A percentile compares a stretch with the other conserved stretches of the same genome.
These are phyloP conservation scores for Cossypha caffra DNA, from an alignment of 2,797 vertebrate species.

Conservation along the genomic window DNA sequence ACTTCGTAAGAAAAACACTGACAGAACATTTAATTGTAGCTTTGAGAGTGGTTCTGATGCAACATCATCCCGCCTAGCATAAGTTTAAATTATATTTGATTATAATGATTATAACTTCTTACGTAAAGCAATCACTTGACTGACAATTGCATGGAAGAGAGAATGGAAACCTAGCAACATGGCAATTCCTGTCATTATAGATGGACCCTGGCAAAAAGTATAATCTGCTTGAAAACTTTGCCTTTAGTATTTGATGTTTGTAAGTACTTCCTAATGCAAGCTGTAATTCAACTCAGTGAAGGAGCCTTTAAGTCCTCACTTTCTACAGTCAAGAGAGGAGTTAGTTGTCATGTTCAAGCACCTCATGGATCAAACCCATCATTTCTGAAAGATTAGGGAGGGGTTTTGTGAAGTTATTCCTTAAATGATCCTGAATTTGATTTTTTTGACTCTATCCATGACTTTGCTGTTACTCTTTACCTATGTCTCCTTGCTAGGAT, in stretches of 20 bases:
- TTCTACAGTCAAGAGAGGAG: background rate
- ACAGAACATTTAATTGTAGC: background rate
- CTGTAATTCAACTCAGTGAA: background rate
- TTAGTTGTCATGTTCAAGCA: background rate
- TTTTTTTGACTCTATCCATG: background rate
- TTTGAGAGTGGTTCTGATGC: background rate
- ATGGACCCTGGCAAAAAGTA: background rate
- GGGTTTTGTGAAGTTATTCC: background rate
- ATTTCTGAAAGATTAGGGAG: background rate
- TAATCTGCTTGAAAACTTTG: background rate
- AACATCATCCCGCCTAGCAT: background rate
- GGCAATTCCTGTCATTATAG: background rate
- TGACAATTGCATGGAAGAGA: background rate
- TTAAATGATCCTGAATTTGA: background rate
- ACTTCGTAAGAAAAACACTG: background rate
- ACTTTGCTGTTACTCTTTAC: background rate
- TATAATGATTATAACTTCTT: background rate
- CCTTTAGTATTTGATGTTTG: background rate
- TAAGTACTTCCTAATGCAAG: background rate
- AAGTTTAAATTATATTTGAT: background rate
- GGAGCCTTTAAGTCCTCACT: background rate
- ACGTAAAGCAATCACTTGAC: background rate
- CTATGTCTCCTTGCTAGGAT: background rate
- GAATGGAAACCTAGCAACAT: background rate
- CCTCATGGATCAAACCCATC: background rate